Percentiles rank a stretch among this genome's conserved stretches.
Conservation (phyloP, 2,888 invertebrate genomes). For the Willowsia nigromaculata region DNA sequence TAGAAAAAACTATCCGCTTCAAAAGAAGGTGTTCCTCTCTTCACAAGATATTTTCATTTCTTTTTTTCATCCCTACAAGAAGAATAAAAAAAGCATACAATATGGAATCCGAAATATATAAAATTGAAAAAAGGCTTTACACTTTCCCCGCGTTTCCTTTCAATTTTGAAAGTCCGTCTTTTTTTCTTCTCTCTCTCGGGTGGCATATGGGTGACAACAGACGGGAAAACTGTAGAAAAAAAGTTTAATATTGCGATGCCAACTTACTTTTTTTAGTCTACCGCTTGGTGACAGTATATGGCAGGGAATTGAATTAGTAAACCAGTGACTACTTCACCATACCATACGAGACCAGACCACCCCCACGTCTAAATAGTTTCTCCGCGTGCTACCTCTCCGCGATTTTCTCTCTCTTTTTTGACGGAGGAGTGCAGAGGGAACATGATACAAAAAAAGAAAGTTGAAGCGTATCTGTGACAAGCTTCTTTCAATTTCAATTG, state of each 20-base stretch:
- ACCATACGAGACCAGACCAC: neutral
- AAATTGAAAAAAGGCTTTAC: constrained; percentile 41
- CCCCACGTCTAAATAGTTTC: neutral
- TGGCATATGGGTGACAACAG: constrained; percentile 55
- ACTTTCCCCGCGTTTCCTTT: constrained; percentile 38
- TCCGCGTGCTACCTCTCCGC: neutral
- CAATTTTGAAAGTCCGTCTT: constrained; percentile 51
- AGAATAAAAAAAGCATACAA: too few species aligned
- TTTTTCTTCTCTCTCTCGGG: constrained; percentile 24
- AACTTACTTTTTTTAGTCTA: neutral
- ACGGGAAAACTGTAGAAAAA: constrained; percentile 22
- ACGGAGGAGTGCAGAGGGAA: neutral
- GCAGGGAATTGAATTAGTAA: neutral
- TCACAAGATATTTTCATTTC: constrained; percentile 7
- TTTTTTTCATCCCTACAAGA: neutral
- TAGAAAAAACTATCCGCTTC: constrained; percentile 23
- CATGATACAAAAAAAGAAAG: neutral
- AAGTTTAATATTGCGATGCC: constrained; percentile 53
- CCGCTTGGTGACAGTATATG: neutral
- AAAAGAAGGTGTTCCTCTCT: neutral
- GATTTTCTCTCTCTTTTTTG: neutral
- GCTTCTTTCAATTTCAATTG: constrained; percentile 48
- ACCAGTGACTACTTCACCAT: neutral
- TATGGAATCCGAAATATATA: too few species aligned
- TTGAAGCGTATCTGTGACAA: constrained; percentile 59